Conservation (phyloP, 2,797 vertebrate genomes). For the Premnoplex brunnescens region DNA sequence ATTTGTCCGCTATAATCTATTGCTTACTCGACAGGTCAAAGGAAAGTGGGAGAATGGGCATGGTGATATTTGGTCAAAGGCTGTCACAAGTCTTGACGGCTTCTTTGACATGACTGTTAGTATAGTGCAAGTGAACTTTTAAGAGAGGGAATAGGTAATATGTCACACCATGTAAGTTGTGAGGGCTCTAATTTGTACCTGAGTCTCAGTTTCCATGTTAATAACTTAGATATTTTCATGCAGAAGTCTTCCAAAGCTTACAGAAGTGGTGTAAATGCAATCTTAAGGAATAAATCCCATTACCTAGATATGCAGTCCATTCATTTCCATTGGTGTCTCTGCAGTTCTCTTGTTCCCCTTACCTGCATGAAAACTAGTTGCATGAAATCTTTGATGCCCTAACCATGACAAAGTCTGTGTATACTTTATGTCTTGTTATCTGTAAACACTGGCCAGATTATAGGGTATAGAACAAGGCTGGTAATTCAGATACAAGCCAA, state of each 20-base stretch:
- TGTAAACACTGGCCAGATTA: background rate
- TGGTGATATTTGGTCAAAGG: background rate
- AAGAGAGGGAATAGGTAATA: background rate
- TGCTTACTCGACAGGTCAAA: background rate
- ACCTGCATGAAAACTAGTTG: slow-evolving; percentile 9
- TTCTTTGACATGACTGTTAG: background rate
- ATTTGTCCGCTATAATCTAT: background rate
- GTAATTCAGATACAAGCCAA: background rate
- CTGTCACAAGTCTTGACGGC: background rate
- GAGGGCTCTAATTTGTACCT: background rate
- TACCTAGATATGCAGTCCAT: background rate
- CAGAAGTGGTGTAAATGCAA: background rate
- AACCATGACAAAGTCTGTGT: background rate
- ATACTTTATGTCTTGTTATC: background rate
- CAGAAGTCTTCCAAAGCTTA: background rate
- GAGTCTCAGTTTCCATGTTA: background rate
- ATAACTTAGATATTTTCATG: background rate
- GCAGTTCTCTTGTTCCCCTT: background rate
- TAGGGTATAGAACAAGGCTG: background rate
- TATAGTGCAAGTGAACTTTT: background rate
- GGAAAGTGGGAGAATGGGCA: too few species aligned
- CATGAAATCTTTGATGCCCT: background rate
- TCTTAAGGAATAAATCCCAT: background rate
- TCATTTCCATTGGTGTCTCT: background rate
- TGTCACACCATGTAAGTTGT: background rate